Evolutionary conservation across 2,113 vertebrate genomes (phyloP).

Genomic region (Australoheros scitulus): DNA sequence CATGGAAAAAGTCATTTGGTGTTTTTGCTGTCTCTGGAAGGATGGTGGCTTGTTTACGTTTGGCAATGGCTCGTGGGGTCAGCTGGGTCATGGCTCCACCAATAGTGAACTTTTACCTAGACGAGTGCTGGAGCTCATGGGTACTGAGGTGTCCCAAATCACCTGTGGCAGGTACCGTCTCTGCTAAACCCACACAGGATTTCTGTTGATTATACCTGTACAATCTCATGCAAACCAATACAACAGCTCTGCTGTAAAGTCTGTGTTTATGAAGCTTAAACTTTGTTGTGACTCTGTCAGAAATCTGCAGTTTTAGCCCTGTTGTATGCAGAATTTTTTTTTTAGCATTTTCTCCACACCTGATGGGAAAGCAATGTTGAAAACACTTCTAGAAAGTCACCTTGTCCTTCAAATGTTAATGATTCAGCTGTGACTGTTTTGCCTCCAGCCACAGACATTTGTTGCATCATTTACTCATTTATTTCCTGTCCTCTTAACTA

Average conservation of each 20-base stretch:
- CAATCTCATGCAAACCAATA: background rate
- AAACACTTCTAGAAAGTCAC: background rate
- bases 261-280: background rate
- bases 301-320: background rate
- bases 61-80: conserved; percentile 87
- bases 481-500: background rate
- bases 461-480: background rate
- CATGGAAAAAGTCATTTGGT: background rate
- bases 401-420: background rate
- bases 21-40: conserved; percentile 64
- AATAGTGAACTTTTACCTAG: conserved; percentile 89
- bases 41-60: conserved; percentile 93
- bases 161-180: conserved; percentile 86
- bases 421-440: background rate
- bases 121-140: conserved; percentile 91
- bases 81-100: conserved; percentile 89
- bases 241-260: background rate
- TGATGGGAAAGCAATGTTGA: background rate
- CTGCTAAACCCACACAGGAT: background rate
- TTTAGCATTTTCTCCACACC: background rate
- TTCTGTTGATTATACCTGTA: background rate
- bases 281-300: background rate
- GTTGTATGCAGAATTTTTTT: background rate
- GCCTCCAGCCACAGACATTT: background rate
- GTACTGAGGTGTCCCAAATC: conserved; percentile 91